phyloP scores from a whole-genome alignment of 2,113 vertebrate species.

The Echinops telfairi region DNA sequence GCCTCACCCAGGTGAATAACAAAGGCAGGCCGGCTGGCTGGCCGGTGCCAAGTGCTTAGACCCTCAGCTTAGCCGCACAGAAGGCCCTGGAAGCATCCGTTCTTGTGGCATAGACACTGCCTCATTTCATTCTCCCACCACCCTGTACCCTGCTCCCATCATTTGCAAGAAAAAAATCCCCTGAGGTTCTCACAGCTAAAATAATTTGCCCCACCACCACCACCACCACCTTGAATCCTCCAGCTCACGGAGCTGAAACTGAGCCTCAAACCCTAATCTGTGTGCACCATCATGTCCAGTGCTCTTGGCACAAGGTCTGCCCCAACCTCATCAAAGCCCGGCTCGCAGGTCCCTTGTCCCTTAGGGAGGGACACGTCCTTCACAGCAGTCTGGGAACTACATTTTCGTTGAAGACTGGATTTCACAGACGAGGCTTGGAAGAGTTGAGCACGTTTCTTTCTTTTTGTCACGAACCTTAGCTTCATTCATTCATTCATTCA shows the following conservation, averaged over 20 bases:
- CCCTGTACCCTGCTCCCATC: not conserved
- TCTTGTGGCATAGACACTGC: not conserved
- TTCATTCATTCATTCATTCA: no score
- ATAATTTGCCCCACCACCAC: not conserved
- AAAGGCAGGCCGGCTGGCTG: not conserved
- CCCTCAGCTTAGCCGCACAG: accelerated
- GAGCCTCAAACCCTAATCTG: not conserved
- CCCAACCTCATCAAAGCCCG: not conserved
- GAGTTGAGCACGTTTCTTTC: no score
- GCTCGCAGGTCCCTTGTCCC: not conserved
- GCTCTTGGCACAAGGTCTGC: not conserved
- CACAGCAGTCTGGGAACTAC: not conserved
- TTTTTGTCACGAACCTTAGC: no score
- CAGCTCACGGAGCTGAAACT: not conserved
- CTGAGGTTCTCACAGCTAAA: not conserved
- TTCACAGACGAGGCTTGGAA: not conserved
- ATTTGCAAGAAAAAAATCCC: not conserved
- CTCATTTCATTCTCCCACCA: not conserved
- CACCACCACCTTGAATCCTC: not conserved
- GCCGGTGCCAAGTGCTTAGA: not conserved
- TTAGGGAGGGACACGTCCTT: not conserved
- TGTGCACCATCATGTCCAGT: not conserved
- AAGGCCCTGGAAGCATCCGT: not conserved
- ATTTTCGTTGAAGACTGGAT: not conserved
- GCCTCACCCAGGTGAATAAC: not conserved